Conservation (phyloP, 2,113 vertebrate genomes). For the Mirounga angustirostris region DNA sequence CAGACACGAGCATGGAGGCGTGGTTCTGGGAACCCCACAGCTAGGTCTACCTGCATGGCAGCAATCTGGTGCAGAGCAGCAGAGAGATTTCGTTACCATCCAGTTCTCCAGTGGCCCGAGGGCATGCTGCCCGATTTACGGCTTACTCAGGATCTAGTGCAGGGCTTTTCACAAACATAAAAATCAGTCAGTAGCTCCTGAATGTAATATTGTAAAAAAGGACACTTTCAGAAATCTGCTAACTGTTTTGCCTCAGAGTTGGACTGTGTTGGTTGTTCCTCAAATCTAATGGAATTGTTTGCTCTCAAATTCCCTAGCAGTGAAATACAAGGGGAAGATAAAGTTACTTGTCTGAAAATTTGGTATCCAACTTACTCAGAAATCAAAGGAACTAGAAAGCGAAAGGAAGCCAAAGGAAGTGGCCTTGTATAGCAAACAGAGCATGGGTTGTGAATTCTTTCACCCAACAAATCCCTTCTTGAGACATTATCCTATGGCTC, state of each 20-base stretch:
- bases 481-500: background rate
- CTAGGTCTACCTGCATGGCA: background rate
- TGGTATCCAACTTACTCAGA: conserved; percentile 8
- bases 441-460: background rate
- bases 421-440: background rate
- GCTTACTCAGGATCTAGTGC: background rate
- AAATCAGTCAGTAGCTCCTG: background rate
- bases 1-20: background rate
- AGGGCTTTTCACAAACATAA: background rate
- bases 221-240: background rate
- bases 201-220: background rate
- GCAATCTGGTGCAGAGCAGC: background rate
- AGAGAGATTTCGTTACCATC: background rate
- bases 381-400: background rate
- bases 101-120: background rate
- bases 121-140: background rate
- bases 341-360: conserved; percentile 1
- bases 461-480: background rate
- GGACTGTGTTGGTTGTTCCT: background rate
- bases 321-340: conserved; percentile 9
- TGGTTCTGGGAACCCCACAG: background rate
- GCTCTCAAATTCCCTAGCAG: background rate
- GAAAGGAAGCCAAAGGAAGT: background rate
- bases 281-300: background rate
- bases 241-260: background rate